Evolutionary conservation across 1,140 invertebrate genomes (phyloP).

Genomic region (Ips typographus): DNA sequence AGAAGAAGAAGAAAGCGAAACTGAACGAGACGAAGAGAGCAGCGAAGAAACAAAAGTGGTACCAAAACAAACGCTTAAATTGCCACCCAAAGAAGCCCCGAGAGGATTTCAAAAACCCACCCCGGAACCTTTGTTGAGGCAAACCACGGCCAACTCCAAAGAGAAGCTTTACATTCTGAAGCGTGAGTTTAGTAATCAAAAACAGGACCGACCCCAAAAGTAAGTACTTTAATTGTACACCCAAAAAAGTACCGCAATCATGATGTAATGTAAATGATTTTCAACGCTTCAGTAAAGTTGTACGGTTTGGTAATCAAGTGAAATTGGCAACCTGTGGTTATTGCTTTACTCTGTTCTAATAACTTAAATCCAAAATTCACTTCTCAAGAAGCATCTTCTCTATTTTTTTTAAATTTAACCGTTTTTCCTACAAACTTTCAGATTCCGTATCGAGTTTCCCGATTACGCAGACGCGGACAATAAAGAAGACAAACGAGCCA

Average conservation of each 20-base stretch:
- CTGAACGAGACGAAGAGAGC: conserved; percentile 1
- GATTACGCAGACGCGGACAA: conserved; percentile 34
- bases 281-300: neutral
- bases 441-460: conserved; percentile 33
- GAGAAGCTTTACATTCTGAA: conserved; percentile 27
- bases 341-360: no score
- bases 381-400: no score
- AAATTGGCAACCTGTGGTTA: no score
- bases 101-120: conserved; percentile 12
- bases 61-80: neutral
- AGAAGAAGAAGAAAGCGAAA: conserved; percentile 4
- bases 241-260: neutral
- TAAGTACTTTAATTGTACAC: conserved; percentile 6
- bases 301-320: neutral
- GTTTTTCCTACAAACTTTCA: conserved; percentile 5
- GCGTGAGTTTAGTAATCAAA: conserved; percentile 18
- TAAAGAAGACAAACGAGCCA: conserved; percentile 29
- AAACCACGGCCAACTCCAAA: conserved; percentile 27
- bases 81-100: neutral
- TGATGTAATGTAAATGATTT: neutral
- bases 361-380: no score
- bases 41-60: neutral
- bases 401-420: neutral
- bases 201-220: conserved; percentile 20
- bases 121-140: neutral